Evolutionary conservation across 2,888 invertebrate species (phyloP), one percentile per base, ranked within the genome.

Genomic region (Limnephilus rhombicus): DNA sequence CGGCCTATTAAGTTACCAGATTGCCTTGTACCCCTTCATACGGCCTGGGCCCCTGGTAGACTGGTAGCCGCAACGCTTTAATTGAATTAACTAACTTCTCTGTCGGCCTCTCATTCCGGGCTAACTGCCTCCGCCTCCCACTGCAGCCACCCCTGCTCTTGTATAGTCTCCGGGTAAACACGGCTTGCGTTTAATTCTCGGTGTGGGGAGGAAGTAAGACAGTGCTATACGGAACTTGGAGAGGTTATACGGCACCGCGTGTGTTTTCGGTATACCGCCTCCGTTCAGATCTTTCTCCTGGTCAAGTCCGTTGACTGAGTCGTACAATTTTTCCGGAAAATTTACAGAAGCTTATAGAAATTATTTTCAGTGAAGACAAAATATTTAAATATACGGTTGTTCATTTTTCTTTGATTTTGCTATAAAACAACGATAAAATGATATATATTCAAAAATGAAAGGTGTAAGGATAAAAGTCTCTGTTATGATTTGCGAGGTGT

Each of bases 41-140:
- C 81, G 45, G 90, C 49, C 80, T 68, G 90, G 91, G 90, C 31
- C 29, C 92, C 92, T 91, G 89, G 91, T 92, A 92, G 86, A 92
- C 92, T 91, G 82, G 91, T 92, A 92, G 86, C 90, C 87, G 90
- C 90, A 89, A 89, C 90, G 93, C 93, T 93, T 93, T 94, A 94
- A 94, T 94, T 94, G 93, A 94, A 94, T 94, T 94, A 94, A 93
- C 93, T 92, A 91, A 93, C 92, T 93, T 93, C 91, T 91, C 91
- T 91, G 90, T 85, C 91, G 91, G 91, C 88, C 92, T 91, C 90
- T 91, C 92, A 91, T 91, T 91, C 90, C 81, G 92, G 53, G 80
- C 91, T 92, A 92, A 92, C 92, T 91, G 91, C 89, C 92, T 81
- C 87, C 91, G 49, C 9, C 18, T 45, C 13, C 68, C 81, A 45